Percentiles rank a stretch among this genome's conserved stretches.
These are phyloP conservation scores for Napeogenes sylphis DNA, from an alignment of 2,888 invertebrate species.

Conservation along the genomic window DNA sequence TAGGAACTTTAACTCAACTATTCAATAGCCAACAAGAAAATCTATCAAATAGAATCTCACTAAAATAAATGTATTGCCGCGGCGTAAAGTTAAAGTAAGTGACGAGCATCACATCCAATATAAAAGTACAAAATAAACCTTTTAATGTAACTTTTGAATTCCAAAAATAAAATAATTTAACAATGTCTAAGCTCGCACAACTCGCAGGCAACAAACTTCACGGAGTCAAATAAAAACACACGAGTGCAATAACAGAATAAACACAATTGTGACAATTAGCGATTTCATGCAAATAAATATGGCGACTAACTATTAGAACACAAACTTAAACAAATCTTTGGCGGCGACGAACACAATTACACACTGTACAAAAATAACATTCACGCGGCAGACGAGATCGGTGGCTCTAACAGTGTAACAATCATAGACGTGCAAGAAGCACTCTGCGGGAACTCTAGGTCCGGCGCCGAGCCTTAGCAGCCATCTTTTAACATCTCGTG, in stretches of 20 bases:
- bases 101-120: too few relatives aligned
- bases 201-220: background rate
- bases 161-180: background rate
- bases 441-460: too few relatives aligned
- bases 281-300: background rate
- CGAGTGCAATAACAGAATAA: background rate
- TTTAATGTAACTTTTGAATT: too few relatives aligned
- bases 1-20: background rate
- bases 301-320: background rate
- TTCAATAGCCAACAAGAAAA: background rate
- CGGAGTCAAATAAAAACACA: background rate
- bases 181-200: background rate
- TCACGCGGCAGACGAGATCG: too few relatives aligned
- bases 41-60: too few relatives aligned
- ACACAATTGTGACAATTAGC: conserved; percentile 1
- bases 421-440: too few relatives aligned
- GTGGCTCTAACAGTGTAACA: background rate
- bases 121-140: too few relatives aligned
- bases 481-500: background rate
- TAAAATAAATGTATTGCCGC: too few relatives aligned
- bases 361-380: background rate
- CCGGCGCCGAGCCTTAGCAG: background rate
- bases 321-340: conserved; percentile 2
- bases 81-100: too few relatives aligned
- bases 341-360: conserved; percentile 1